Percentiles rank a stretch among this genome's conserved stretches.
phyloP scores from a whole-genome alignment of 2,888 invertebrate genomes.

The Callyntrura guangdongensis region DNA sequence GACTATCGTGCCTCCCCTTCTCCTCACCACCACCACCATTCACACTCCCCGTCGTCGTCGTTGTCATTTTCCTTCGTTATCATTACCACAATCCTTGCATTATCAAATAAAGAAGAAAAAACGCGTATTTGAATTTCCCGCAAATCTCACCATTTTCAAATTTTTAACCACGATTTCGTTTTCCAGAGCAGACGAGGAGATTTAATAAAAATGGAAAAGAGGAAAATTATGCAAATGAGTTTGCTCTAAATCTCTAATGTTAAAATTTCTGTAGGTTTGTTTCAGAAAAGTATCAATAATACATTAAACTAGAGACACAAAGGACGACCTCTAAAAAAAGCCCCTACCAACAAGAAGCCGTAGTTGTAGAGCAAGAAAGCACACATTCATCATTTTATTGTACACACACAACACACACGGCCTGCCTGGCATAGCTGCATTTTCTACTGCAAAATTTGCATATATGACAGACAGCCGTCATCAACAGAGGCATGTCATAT shows the following conservation, averaged over 20 bases:
- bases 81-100: too few relatives aligned
- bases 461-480: slow-evolving; percentile 48
- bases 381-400: neutral
- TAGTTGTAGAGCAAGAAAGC: neutral
- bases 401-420: neutral
- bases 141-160: too few relatives aligned
- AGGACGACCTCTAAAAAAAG: neutral
- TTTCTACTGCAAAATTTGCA: slow-evolving; percentile 33
- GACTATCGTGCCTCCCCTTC: neutral
- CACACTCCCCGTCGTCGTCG: neutral
- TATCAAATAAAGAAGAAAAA: too few relatives aligned
- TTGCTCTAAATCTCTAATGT: neutral
- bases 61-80: neutral
- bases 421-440: neutral
- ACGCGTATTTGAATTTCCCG: too few relatives aligned
- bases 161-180: too few relatives aligned
- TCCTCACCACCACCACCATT: neutral
- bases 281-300: neutral
- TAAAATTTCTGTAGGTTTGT: neutral
- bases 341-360: neutral
- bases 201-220: neutral
- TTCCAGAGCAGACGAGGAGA: too few relatives aligned
- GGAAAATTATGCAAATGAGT: neutral
- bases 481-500: slow-evolving; percentile 34
- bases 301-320: neutral